Base-by-base conservation (phyloP, 1,140 invertebrate species). In the Drosophila grimshawi region DNA sequence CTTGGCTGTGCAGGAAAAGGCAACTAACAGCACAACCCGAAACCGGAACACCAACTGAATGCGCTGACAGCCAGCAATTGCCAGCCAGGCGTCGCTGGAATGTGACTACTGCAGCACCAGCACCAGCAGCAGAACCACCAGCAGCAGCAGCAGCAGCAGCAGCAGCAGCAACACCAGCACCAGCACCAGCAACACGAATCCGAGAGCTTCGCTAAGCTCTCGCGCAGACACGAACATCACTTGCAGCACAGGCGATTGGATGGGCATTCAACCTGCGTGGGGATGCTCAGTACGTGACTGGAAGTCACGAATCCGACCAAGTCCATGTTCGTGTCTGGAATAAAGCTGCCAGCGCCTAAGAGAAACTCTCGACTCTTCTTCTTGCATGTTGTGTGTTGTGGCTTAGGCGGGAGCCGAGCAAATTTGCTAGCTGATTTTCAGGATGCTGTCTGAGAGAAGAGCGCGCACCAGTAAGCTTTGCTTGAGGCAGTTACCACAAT, bases 21-120 rank as follows among this genome's bases (percentile, higher is more conserved):
- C 91, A 92, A 90, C 91, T 89, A 88, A 92, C 91, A 92, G 90
- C 92, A 92, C 92, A 91, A 92, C 91, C 92, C 92, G 92, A 92
- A 92, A 92, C 92, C 92, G 92, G 92, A 92, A 92, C 92, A 92
- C 91, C 92, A 92, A 92, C 92, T 92, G 91, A 91, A 91, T 75
- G 74, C 79, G 86, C 71, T 78, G 86, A 70, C 69, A 73, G 78
- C 71, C 76, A 68, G 85, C 73, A 83, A 78, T 76, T 73, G 74
- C 55, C 70, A 77, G 82, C 86, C 76, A 90, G 86, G 81, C 86
- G 66, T 51, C 78, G 71, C 75, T 89, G 85, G 85, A 89, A 89
- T n/a, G 70, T 78, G 69, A 68, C 49, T 78, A 61, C 74, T 79
- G 75, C 81, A 59, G 73, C 80, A 55, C 61, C 78, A 37, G 67